phyloP scores from a whole-genome alignment of 2,797 vertebrate genomes.

The Semaprochilodus insignis region DNA sequence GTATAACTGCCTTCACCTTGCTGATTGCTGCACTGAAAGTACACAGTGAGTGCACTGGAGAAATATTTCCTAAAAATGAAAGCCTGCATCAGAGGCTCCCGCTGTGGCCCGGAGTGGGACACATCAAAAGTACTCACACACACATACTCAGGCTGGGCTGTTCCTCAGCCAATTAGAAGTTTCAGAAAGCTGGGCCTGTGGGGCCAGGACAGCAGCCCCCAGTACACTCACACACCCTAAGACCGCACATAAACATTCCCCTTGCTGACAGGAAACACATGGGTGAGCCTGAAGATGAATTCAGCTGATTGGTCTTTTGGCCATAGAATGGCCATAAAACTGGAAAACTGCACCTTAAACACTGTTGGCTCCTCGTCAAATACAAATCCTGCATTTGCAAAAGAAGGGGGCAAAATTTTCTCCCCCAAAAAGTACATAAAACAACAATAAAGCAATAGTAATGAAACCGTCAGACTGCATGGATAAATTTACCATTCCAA shows the following conservation, averaged over 20 bases:
- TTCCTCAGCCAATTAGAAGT: slow-evolving; percentile 64
- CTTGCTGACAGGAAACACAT: slow-evolving; percentile 48
- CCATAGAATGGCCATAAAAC: not conserved
- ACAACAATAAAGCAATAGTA: too few species aligned
- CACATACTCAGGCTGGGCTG: slow-evolving; percentile 46
- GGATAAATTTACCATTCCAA: too few species aligned
- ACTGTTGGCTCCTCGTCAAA: too few species aligned
- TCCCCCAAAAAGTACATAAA: too few species aligned
- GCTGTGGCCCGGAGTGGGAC: slow-evolving; percentile 53
- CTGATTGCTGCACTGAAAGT: slow-evolving; percentile 30
- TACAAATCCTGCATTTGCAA: too few species aligned
- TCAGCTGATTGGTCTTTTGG: not conserved
- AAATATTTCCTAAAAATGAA: slow-evolving; percentile 57
- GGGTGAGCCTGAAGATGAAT: slow-evolving; percentile 14
- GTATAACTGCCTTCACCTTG: slow-evolving; percentile 27
- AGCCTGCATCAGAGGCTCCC: slow-evolving; percentile 62
- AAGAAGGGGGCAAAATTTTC: too few species aligned
- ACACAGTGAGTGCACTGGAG: slow-evolving; percentile 50
- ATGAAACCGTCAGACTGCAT: too few species aligned
- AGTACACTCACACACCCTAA: not conserved
- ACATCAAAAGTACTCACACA: slow-evolving; percentile 62
- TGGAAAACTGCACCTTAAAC: too few species aligned
- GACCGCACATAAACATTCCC: slow-evolving; percentile 41
- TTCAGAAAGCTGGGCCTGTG: slow-evolving; percentile 29
- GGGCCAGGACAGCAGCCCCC: slow-evolving; percentile 13